Evolutionary conservation across 2,113 vertebrate genomes (phyloP).

Genomic region (Anseranas semipalmata): DNA sequence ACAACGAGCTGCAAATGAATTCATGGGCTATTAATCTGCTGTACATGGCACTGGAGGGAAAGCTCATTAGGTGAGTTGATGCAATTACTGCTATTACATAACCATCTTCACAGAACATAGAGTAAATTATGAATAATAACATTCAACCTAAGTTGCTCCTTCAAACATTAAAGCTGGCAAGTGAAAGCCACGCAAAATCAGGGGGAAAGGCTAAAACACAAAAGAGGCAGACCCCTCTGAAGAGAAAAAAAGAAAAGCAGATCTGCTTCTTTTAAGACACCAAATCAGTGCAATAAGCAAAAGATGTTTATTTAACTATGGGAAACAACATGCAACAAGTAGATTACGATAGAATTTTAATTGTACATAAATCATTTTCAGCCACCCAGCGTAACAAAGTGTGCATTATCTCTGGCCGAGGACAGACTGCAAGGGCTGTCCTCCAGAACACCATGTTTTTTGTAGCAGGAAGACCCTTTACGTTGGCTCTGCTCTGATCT

Average conservation of each 20-base stretch:
- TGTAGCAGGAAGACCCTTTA: not conserved
- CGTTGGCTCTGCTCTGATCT: not conserved
- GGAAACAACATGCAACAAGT: conserved; percentile 7
- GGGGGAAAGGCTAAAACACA: not conserved
- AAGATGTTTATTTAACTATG: conserved; percentile 9
- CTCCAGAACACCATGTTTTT: not conserved
- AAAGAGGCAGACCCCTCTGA: not conserved
- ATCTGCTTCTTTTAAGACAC: not conserved
- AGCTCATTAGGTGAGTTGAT: conserved; percentile 72
- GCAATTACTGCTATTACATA: conserved; percentile 76
- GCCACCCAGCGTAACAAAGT: not conserved
- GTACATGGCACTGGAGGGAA: conserved; percentile 72
- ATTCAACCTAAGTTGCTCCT: conserved; percentile 43
- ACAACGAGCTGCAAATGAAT: conserved; percentile 75
- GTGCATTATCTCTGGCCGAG: not conserved
- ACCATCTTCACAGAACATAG: conserved; percentile 71
- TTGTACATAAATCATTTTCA: not conserved
- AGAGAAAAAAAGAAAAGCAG: not conserved
- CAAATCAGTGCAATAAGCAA: not conserved
- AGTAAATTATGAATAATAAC: conserved; percentile 71
- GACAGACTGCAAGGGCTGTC: not conserved
- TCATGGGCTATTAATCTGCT: conserved; percentile 76
- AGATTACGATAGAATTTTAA: not conserved
- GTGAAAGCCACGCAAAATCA: conserved; percentile 9
- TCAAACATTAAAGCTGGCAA: conserved; percentile 42